Evolutionary conservation across 2,113 vertebrate genomes (phyloP).

Genomic region (Orycteropus afer): DNA sequence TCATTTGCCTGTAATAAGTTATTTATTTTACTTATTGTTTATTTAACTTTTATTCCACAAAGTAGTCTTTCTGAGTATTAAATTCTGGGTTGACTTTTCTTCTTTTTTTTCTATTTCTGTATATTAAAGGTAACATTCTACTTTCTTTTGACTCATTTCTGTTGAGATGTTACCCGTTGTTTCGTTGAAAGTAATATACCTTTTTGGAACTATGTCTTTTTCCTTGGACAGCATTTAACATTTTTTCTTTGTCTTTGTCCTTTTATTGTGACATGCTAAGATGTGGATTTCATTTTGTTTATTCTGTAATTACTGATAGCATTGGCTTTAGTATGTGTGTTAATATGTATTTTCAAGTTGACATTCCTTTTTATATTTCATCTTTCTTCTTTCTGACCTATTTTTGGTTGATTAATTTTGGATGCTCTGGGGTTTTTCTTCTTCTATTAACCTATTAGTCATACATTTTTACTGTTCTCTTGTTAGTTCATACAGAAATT

Average conservation of each 20-base stretch:
- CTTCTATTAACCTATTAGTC: background rate
- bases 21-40: background rate
- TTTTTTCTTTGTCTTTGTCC: background rate
- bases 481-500: background rate
- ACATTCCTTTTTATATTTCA: background rate
- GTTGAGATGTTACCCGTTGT: background rate
- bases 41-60: background rate
- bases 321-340: background rate
- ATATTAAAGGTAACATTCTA: background rate
- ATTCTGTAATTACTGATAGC: background rate
- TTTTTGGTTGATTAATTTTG: background rate
- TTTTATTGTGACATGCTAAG: background rate
- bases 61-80: background rate
- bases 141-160: background rate
- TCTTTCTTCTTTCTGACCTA: background rate
- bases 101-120: background rate
- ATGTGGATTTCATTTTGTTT: background rate
- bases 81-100: background rate
- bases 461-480: background rate
- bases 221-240: background rate
- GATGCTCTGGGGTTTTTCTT: background rate
- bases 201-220: background rate
- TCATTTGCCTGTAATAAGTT: background rate
- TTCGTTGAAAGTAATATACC: background rate
- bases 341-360: background rate